Conservation (phyloP, 2,888 invertebrate species). For the Eudasyphora cyanicolor region DNA sequence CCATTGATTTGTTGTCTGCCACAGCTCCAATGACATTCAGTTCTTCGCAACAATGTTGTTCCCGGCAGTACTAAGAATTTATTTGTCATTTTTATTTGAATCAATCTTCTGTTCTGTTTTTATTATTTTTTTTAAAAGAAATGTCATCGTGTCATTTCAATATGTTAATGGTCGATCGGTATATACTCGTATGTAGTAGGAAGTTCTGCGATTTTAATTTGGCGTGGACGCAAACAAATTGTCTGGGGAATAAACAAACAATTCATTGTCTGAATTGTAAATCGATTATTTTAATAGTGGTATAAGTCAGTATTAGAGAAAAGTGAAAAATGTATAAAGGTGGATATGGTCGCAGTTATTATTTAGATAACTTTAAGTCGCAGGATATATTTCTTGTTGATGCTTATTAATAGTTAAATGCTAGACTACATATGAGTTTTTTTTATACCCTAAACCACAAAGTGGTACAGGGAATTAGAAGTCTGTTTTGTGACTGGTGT, state of each 20-base stretch:
- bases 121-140: constrained; percentile 2
- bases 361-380: no score
- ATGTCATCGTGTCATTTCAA: constrained; percentile 19
- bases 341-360: no score
- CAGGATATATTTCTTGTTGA: no score
- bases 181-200: no score
- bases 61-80: constrained; percentile 18
- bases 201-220: not conserved
- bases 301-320: not conserved
- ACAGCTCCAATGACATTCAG: constrained; percentile 14
- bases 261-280: not conserved
- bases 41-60: constrained; percentile 20
- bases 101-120: not conserved
- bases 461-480: no score
- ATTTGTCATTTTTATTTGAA: constrained; percentile 25
- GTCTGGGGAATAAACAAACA: not conserved
- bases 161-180: constrained; percentile 1
- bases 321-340: not conserved
- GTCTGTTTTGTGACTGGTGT: no score
- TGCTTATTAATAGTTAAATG: no score
- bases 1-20: constrained; percentile 43
- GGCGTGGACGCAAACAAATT: constrained; percentile 13
- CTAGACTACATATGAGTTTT: no score
- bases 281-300: not conserved
- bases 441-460: no score